Evolutionary conservation across 2,888 invertebrate genomes (phyloP).

Genomic region (Phaonia tiefii): DNA sequence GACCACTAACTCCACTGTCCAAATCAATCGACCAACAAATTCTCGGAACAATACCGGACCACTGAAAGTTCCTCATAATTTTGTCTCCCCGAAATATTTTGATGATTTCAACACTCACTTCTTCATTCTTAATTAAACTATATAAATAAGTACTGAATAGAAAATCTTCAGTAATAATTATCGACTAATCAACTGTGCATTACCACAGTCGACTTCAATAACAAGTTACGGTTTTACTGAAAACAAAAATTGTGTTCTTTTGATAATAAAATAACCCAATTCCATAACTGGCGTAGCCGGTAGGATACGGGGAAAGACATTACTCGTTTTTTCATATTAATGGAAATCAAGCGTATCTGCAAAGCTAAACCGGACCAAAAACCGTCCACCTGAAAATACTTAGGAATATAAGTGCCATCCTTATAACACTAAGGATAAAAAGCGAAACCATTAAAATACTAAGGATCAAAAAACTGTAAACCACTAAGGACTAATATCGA

Average conservation of each 20-base stretch:
- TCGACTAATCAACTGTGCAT: too few species aligned
- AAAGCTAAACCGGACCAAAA: too few species aligned
- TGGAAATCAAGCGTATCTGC: neutral
- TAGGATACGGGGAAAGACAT: constrained; percentile 1
- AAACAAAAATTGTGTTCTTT: neutral
- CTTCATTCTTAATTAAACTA: too few species aligned
- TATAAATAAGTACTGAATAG: too few species aligned
- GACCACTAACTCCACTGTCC: too few species aligned
- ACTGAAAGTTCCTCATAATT: constrained; percentile 1
- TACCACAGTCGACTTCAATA: neutral
- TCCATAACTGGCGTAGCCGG: neutral
- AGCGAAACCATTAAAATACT: too few species aligned
- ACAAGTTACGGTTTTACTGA: neutral
- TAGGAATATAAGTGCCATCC: neutral
- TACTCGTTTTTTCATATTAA: neutral
- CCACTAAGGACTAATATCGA: too few species aligned
- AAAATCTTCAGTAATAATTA: too few species aligned
- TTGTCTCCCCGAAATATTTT: neutral
- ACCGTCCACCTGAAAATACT: neutral
- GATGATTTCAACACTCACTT: too few species aligned
- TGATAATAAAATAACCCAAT: neutral
- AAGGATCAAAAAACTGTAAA: too few species aligned
- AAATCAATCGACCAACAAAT: neutral
- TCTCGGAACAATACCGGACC: neutral
- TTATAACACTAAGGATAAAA: too few species aligned